These are phyloP conservation scores for Micropoecilia bifurca DNA, from an alignment of 2,797 vertebrate genomes.

Conservation along the genomic window DNA sequence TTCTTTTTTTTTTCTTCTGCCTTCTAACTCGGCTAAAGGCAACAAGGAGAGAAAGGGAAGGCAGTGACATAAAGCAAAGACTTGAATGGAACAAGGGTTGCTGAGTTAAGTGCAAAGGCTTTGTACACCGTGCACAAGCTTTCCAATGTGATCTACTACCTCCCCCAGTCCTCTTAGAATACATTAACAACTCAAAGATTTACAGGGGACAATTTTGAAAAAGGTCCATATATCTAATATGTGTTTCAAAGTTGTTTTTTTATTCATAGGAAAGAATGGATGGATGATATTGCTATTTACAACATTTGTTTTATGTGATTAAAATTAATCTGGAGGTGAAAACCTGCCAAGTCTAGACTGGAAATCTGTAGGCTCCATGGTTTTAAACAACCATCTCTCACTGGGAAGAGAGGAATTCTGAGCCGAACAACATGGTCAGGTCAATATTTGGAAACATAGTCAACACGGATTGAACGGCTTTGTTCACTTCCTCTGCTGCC, in stretches of 20 bases:
- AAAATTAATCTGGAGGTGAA: neutral
- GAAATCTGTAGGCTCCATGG: no score
- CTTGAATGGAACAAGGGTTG: neutral
- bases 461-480: no score
- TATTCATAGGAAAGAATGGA: neutral
- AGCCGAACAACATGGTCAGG: no score
- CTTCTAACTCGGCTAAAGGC: neutral
- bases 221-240: neutral
- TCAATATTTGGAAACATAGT: no score
- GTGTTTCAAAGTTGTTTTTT: neutral
- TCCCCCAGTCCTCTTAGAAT: neutral
- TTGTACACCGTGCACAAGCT: neutral
- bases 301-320: neutral
- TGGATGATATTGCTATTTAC: neutral
- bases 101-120: conserved; percentile 1
- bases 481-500: no score
- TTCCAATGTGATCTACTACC: neutral
- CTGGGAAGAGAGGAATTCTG: no score
- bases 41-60: neutral
- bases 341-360: neutral
- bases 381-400: no score
- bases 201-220: no score
- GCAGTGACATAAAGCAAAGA: neutral
- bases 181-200: neutral
- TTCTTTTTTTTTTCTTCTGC: neutral